A percentile compares a stretch with the other conserved stretches of the same genome.
phyloP scores from a whole-genome alignment of 2,888 invertebrate species.

The Clitarchus hookeri region DNA sequence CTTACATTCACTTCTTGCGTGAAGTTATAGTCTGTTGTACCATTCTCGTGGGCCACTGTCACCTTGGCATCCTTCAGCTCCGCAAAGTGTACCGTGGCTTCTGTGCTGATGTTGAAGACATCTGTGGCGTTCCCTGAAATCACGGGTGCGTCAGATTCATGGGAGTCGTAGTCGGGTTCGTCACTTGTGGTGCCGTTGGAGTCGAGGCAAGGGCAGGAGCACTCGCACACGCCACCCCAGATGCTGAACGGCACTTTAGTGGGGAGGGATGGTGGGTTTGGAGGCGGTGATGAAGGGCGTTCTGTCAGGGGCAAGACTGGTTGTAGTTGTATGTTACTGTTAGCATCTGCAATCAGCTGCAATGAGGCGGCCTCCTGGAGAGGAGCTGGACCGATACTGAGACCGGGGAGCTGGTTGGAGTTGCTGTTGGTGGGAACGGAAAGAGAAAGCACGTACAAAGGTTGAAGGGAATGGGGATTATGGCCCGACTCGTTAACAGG shows the following conservation, averaged over 20 bases:
- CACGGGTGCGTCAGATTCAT: constrained; percentile 27
- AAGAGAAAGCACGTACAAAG: constrained; percentile 79
- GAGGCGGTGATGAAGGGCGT: constrained; percentile 9
- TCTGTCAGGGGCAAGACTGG: constrained; percentile 26
- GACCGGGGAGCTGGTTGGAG: constrained; percentile 58
- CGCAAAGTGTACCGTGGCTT: constrained; percentile 18
- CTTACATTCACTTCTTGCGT: constrained; percentile 37
- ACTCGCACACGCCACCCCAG: constrained; percentile 72
- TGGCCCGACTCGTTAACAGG: constrained; percentile 24
- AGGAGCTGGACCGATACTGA: constrained; percentile 53
- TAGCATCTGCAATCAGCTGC: constrained; percentile 34
- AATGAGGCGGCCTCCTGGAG: constrained; percentile 38
- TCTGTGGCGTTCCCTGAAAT: constrained; percentile 37
- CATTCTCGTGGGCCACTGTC: neutral
- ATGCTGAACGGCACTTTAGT: constrained; percentile 49
- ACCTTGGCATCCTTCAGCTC: constrained; percentile 23
- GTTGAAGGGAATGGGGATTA: constrained; percentile 51
- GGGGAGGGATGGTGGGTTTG: constrained; percentile 43
- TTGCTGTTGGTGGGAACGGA: constrained; percentile 72
- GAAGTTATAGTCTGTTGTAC: neutral
- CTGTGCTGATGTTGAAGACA: neutral
- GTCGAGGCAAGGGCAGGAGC: constrained; percentile 72
- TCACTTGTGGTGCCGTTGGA: constrained; percentile 51
- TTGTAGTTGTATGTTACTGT: constrained; percentile 25
- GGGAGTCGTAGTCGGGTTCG: constrained; percentile 43